Percentiles rank a stretch among this genome's conserved stretches.
These are phyloP conservation scores for Myzus persicae DNA, from an alignment of 1,140 invertebrate species.

Conservation along the genomic window DNA sequence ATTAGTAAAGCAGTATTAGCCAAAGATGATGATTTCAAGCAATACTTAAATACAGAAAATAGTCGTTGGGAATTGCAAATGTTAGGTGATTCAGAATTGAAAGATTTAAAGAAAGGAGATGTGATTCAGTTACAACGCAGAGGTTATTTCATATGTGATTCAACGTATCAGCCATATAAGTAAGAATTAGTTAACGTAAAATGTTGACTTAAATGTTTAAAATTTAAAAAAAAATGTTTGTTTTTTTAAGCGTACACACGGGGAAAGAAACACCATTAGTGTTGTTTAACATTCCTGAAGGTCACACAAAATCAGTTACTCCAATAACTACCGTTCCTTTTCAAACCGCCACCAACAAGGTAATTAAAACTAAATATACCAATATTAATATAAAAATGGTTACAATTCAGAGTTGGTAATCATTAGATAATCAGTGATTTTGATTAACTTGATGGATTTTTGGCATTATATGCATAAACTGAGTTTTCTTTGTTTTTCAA, in stretches of 20 bases:
- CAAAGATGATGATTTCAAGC: conserved; percentile 98
- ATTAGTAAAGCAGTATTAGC: conserved; percentile 91
- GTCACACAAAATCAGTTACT: conserved; percentile 77
- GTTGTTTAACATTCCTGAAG: conserved; percentile 92
- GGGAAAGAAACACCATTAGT: conserved; percentile 75
- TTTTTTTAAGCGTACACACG: conserved; percentile 36
- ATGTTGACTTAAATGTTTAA: not conserved
- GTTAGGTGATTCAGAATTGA: conserved; percentile 88
- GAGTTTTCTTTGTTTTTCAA: too few species aligned
- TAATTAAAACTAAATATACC: not conserved
- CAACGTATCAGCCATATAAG: conserved; percentile 71
- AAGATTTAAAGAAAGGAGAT: conserved; percentile 86
- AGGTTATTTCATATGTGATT: conserved; percentile 94
- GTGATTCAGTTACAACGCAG: conserved; percentile 96
- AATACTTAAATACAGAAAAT: conserved; percentile 82
- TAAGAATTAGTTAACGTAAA: conserved; percentile 56
- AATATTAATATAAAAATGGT: not conserved
- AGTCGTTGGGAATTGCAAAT: conserved; percentile 78
- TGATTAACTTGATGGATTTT: not conserved
- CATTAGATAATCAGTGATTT: not conserved
- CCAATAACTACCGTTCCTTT: conserved; percentile 65
- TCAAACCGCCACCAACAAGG: not conserved
- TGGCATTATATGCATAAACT: too few species aligned
- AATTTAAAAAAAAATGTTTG: not conserved
- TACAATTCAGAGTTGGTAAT: not conserved